Percentiles rank a stretch among this genome's conserved stretches.
phyloP scores from a whole-genome alignment of 2,888 invertebrate genomes.

The Cecidostiba fungosa region DNA sequence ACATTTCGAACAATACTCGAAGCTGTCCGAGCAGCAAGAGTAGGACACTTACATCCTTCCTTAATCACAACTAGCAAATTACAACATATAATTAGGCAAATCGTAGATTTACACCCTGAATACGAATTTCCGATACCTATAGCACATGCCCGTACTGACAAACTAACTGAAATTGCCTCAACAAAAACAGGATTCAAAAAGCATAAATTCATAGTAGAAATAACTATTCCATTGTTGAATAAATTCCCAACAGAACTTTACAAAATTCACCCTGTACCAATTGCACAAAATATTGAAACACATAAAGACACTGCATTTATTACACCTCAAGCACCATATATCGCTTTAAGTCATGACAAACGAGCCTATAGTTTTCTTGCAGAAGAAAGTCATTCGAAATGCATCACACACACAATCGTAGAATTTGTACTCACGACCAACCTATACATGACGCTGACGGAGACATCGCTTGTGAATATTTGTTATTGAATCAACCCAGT shows the following conservation, averaged over 20 bases:
- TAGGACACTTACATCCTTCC: background rate
- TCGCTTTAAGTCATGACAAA: no score
- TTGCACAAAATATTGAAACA: no score
- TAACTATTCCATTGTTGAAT: background rate
- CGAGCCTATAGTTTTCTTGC: background rate
- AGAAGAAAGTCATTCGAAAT: background rate
- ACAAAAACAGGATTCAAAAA: background rate
- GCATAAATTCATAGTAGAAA: background rate
- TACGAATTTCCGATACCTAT: background rate
- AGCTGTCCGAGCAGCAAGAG: background rate
- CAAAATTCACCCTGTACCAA: no score
- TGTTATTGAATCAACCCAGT: no score
- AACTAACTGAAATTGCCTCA: background rate
- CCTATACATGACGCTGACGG: no score
- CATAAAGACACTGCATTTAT: no score
- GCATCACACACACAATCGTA: no score
- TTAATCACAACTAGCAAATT: background rate
- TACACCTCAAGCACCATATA: no score
- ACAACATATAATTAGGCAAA: background rate
- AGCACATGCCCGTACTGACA: background rate
- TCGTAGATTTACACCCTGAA: background rate
- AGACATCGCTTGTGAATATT: no score
- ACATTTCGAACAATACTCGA: background rate
- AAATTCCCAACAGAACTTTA: background rate
- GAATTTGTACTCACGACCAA: no score